A percentile compares a stretch with the other conserved stretches of the same genome.
These are phyloP conservation scores for Drosophila antonietae DNA, from an alignment of 2,888 invertebrate genomes.

Conservation along the genomic window DNA sequence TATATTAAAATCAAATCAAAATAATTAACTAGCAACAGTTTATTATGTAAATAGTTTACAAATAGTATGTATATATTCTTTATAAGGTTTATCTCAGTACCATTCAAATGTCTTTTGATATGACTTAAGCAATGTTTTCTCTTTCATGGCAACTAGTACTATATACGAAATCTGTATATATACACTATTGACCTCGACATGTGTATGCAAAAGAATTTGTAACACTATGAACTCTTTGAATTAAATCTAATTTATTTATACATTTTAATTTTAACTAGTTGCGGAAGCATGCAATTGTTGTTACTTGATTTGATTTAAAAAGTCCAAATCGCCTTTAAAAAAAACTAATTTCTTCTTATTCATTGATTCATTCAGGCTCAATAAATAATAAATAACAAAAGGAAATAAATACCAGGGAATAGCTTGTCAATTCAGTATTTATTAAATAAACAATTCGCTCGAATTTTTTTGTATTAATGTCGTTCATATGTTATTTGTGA, in stretches of 20 bases:
- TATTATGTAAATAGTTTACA: conserved; percentile 72
- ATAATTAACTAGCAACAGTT: conserved; percentile 64
- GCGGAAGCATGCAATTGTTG: conserved; percentile 24
- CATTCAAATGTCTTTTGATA: conserved; percentile 78
- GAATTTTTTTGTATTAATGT: conserved; percentile 3
- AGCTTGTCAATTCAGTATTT: conserved; percentile 38
- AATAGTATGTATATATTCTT: conserved; percentile 54
- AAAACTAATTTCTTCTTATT: not conserved
- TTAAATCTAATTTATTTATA: conserved; percentile 33
- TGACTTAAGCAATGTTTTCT: conserved; percentile 76
- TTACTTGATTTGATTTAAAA: conserved; percentile 13
- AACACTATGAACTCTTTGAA: conserved; percentile 25
- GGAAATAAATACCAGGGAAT: conserved; percentile 9
- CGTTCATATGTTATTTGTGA: not conserved
- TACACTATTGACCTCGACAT: conserved; percentile 28
- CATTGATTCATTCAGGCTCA: not conserved
- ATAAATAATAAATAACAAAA: not conserved
- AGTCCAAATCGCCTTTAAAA: conserved; percentile 4
- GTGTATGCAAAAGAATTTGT: conserved; percentile 11
- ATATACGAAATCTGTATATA: conserved; percentile 20
- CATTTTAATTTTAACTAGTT: conserved; percentile 20
- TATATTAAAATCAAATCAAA: conserved; percentile 21
- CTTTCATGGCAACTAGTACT: conserved; percentile 23
- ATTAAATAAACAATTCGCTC: conserved; percentile 21
- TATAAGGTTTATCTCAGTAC: conserved; percentile 70